Percentiles rank a stretch among this genome's conserved stretches.
These are phyloP conservation scores for Psix sp. DNA, from an alignment of 1,140 invertebrate genomes.

Conservation along the genomic window DNA sequence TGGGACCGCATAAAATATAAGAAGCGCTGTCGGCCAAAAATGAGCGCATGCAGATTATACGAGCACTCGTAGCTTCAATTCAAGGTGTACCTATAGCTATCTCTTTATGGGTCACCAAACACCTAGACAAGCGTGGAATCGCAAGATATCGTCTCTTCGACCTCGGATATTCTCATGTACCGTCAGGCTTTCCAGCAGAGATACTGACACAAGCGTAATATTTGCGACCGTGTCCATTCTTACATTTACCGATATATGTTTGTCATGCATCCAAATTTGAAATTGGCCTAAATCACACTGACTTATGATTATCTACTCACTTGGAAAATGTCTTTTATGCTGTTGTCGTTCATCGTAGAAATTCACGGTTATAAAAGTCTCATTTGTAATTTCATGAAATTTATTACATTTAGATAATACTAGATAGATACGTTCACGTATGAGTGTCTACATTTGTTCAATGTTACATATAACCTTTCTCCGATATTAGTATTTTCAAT, in stretches of 20 bases:
- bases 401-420: too few relatives aligned
- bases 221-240: slow-evolving; percentile 39
- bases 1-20: slow-evolving; percentile 41
- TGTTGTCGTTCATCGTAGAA: too few relatives aligned
- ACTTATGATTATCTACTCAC: too few relatives aligned
- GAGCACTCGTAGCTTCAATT: slow-evolving; percentile 56
- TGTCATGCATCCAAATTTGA: background rate
- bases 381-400: too few relatives aligned
- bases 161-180: slow-evolving; percentile 49
- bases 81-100: slow-evolving; percentile 59
- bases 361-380: too few relatives aligned
- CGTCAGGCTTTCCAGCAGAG: slow-evolving; percentile 21
- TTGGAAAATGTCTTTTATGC: too few relatives aligned
- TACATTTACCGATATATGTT: slow-evolving; percentile 16
- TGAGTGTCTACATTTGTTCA: too few relatives aligned
- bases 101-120: slow-evolving; percentile 61
- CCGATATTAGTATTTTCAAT: too few relatives aligned
- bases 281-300: too few relatives aligned
- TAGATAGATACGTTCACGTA: too few relatives aligned
- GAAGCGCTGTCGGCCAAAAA: slow-evolving; percentile 18
- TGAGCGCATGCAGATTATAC: slow-evolving; percentile 53
- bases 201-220: slow-evolving; percentile 42
- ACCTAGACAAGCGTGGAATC: slow-evolving; percentile 60
- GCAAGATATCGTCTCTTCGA: slow-evolving; percentile 58
- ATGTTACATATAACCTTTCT: too few relatives aligned